A percentile compares a stretch with the other conserved stretches of the same genome.
phyloP scores from a whole-genome alignment of 1,140 invertebrate species.

The Camponotus vicinus region DNA sequence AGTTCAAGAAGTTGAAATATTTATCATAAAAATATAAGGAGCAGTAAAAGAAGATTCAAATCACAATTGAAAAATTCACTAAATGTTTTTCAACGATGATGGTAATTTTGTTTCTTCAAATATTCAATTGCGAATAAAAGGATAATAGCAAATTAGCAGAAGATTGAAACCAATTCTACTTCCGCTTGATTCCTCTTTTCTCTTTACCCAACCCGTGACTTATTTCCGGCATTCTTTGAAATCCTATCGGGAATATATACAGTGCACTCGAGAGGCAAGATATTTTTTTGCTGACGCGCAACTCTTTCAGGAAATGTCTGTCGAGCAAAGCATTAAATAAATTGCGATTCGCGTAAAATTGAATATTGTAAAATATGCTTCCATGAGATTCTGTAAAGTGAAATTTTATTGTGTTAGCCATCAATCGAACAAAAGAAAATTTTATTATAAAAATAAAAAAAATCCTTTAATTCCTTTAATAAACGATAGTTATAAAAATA shows the following conservation, averaged over 20 bases:
- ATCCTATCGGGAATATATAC: neutral
- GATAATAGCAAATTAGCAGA: neutral
- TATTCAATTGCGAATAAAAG: neutral
- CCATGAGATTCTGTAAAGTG: neutral
- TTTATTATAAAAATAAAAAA: neutral
- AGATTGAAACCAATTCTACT: neutral
- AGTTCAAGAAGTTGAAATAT: neutral
- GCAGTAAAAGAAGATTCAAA: neutral
- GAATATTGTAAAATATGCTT: neutral
- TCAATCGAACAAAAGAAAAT: neutral
- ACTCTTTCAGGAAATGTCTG: constrained; percentile 7
- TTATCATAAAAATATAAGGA: neutral
- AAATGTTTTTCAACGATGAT: neutral
- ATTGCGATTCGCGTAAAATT: constrained; percentile 17
- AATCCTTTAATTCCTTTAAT: neutral
- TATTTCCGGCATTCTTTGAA: constrained; percentile 16
- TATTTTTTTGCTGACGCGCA: neutral
- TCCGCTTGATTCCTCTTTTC: no score
- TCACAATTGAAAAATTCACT: neutral
- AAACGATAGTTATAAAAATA: neutral
- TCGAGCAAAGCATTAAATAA: neutral
- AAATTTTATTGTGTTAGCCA: neutral
- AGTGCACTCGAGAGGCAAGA: neutral
- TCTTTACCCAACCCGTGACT: neutral
- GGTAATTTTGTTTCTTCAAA: neutral